Evolutionary conservation across 2,113 vertebrate species (phyloP), one percentile per base, ranked within the genome.

Genomic region (Hippocampus abdominalis): DNA sequence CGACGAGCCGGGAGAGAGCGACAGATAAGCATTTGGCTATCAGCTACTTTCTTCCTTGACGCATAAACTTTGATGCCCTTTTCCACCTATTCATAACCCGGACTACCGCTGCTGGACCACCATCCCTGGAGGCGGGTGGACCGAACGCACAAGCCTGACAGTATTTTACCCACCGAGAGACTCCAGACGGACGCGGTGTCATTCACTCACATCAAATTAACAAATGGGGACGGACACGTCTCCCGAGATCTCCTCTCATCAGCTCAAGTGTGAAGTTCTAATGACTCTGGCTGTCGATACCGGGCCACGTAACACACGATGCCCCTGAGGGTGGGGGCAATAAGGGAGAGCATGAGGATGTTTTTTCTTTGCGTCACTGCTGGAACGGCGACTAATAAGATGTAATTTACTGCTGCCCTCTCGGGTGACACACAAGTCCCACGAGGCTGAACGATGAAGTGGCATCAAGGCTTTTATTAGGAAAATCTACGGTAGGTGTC

Each of bases 231-330:
- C 62, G 71, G 82, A 86, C 85, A 70, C 68, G 76, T 78, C 74
- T 75, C 79, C 84, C 69, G 57, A 83, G 84, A 78, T 80, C 60
- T 64, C 64, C 20, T 64, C 72, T 76, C 69, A n/a, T 82, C 86
- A 67, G 70, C 82, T 81, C 59, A 65, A 89, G 88, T 90, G 90
- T 86, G 82, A 90, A 75, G 81, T 83, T 68, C 86, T 90, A 89
- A 91, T 85, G 87, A 89, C 80, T 84, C 76, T 71, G 76, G 79
- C 77, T 69, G 82, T 90, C 86, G 63, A 89, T 87, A 86, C 66
- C 15, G 61, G 79, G 74, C 79, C 81, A 59, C 79, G 63, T 68
- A 79, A 79, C 81, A 60, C 42, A 44, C 6, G 1, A 70, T 10
- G 64, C 78, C 87, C 32, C 81, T 70, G 75, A 77, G 85, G 57